Conservation (phyloP, 2,888 invertebrate species). For the Tricholauxania praeusta region DNA sequence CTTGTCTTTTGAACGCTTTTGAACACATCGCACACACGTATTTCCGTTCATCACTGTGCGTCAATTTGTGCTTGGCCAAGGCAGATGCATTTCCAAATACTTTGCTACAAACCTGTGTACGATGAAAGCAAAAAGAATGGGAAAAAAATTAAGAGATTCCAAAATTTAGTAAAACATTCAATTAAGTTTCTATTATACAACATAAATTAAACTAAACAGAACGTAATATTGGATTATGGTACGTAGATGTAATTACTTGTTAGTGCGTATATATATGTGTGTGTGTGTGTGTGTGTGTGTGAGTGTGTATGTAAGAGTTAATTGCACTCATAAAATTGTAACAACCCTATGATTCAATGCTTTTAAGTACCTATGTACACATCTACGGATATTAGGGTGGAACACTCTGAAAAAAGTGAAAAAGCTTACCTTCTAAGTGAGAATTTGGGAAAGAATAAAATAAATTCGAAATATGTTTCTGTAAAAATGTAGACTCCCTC, state of each 20-base stretch:
- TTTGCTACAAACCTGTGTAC: slow-evolving; percentile 90
- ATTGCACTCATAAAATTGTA: slow-evolving; percentile 14
- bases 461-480: too few species aligned
- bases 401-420: too few species aligned
- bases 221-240: too few species aligned
- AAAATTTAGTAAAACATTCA: slow-evolving; percentile 20
- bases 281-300: background rate
- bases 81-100: slow-evolving; percentile 98
- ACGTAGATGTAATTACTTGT: background rate
- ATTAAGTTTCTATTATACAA: background rate
- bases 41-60: slow-evolving; percentile 97
- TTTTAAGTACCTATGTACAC: background rate
- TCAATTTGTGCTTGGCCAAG: slow-evolving; percentile 95
- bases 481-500: too few species aligned
- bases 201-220: too few species aligned
- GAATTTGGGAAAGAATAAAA: too few species aligned
- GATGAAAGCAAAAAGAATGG: slow-evolving; percentile 35
- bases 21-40: slow-evolving; percentile 96
- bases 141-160: background rate
- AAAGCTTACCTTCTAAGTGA: too few species aligned
- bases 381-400: too few species aligned
- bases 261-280: background rate
- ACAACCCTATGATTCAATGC: background rate
- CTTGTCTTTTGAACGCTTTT: slow-evolving; percentile 98
- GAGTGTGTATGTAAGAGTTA: background rate